Conservation (phyloP, 2,888 invertebrate species). For the Pyrocoelia pectoralis region DNA sequence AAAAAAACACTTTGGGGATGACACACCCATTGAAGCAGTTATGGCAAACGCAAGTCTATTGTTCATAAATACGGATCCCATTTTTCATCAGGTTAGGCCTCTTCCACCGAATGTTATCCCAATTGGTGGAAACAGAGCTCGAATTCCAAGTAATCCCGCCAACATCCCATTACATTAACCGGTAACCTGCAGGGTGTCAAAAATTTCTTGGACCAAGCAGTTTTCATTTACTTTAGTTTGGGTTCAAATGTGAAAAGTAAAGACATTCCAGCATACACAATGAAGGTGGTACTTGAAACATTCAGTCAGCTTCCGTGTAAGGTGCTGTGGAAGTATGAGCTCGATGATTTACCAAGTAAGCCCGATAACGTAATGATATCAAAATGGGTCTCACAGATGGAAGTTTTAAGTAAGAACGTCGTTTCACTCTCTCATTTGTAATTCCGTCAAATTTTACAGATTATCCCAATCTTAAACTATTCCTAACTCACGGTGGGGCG, state of each 20-base stretch:
- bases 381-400: neutral
- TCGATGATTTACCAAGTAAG: neutral
- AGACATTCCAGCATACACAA: neutral
- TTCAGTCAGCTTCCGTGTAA: neutral
- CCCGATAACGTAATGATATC: neutral
- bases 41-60: conserved; percentile 53
- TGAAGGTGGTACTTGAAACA: neutral
- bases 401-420: neutral
- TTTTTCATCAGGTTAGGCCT: conserved; percentile 55
- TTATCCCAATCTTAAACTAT: neutral
- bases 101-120: conserved; percentile 56
- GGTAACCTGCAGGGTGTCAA: conserved; percentile 6
- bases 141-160: neutral
- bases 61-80: conserved; percentile 57
- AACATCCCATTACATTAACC: too few relatives aligned
- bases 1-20: conserved; percentile 40
- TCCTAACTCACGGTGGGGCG: neutral
- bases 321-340: neutral
- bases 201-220: neutral
- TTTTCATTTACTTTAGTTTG: conserved; percentile 6
- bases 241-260: conserved; percentile 1
- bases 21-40: conserved; percentile 38
- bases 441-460: conserved; percentile 13
- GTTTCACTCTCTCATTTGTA: too few relatives aligned
- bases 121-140: conserved; percentile 47